Evolutionary conservation across 2,888 invertebrate species (phyloP).

Genomic region (Erebia aethiops): DNA sequence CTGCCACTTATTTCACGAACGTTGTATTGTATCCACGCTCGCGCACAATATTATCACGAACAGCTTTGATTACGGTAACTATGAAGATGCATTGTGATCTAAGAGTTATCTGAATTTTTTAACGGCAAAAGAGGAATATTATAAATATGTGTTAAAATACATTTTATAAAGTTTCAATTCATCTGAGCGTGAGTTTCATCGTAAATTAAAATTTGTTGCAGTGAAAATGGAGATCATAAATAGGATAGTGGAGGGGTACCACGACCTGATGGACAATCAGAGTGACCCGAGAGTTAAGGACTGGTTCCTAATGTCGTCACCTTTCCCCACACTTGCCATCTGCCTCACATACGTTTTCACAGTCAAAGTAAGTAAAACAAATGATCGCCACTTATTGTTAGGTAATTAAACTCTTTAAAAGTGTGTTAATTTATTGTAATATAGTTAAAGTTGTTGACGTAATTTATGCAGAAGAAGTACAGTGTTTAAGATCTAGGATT

Average conservation of each 20-base stretch:
- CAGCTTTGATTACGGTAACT: constrained; percentile 7
- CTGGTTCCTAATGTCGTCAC: constrained; percentile 92
- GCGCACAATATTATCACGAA: constrained; percentile 4
- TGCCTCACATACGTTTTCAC: constrained; percentile 89
- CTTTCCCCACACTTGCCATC: constrained; percentile 89
- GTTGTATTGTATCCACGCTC: constrained; percentile 34
- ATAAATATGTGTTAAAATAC: neutral
- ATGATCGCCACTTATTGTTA: neutral
- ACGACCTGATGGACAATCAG: constrained; percentile 92
- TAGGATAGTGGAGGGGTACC: constrained; percentile 85
- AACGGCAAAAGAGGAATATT: neutral
- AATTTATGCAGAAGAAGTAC: neutral
- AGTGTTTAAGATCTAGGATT: neutral
- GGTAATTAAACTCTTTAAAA: neutral
- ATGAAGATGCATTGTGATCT: constrained; percentile 6
- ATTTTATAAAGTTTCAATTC: constrained; percentile 2
- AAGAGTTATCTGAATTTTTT: neutral
- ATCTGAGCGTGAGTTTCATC: constrained; percentile 6
- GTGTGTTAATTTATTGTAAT: neutral
- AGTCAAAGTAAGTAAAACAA: constrained; percentile 83
- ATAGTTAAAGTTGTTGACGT: too few species aligned
- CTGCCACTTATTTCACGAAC: constrained; percentile 28
- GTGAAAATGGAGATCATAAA: constrained; percentile 84
- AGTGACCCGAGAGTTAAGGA: constrained; percentile 91
- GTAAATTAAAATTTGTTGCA: constrained; percentile 56